These are phyloP conservation scores for Lobophora halterata DNA, from an alignment of 2,888 invertebrate genomes.

Conservation along the genomic window DNA sequence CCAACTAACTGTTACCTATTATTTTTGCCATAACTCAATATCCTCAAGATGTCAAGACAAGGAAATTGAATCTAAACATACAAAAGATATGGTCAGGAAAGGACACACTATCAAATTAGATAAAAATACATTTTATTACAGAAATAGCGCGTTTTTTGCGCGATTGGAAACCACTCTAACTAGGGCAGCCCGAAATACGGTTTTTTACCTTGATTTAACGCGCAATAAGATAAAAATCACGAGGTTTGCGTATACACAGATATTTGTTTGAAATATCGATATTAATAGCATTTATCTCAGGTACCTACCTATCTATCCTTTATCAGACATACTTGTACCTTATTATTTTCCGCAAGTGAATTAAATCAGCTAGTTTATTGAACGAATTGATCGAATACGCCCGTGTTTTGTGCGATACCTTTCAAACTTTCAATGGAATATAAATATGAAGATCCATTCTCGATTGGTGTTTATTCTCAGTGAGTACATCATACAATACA, in stretches of 20 bases:
- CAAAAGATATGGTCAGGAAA: slow-evolving; percentile 17
- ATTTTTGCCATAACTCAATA: background rate
- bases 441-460: slow-evolving; percentile 37
- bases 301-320: slow-evolving; percentile 32
- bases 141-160: slow-evolving; percentile 10
- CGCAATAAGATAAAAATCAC: slow-evolving; percentile 38
- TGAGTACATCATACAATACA: too few relatives aligned
- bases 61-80: slow-evolving; percentile 16
- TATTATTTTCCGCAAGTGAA: slow-evolving; percentile 23
- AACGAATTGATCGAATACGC: slow-evolving; percentile 23
- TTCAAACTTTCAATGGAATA: slow-evolving; percentile 35
- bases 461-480: slow-evolving; percentile 36
- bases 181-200: slow-evolving; percentile 20
- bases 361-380: slow-evolving; percentile 30
- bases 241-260: slow-evolving; percentile 30
- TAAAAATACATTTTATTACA: slow-evolving; percentile 3
- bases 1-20: slow-evolving; percentile 4
- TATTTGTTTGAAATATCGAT: slow-evolving; percentile 28
- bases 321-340: too few relatives aligned
- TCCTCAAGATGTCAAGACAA: too few relatives aligned
- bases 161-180: slow-evolving; percentile 16
- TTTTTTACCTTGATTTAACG: slow-evolving; percentile 21
- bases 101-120: slow-evolving; percentile 3
- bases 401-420: slow-evolving; percentile 21
- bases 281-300: slow-evolving; percentile 27